Base-by-base conservation (phyloP, 2,797 vertebrate genomes). In the Champsocephalus esox region DNA sequence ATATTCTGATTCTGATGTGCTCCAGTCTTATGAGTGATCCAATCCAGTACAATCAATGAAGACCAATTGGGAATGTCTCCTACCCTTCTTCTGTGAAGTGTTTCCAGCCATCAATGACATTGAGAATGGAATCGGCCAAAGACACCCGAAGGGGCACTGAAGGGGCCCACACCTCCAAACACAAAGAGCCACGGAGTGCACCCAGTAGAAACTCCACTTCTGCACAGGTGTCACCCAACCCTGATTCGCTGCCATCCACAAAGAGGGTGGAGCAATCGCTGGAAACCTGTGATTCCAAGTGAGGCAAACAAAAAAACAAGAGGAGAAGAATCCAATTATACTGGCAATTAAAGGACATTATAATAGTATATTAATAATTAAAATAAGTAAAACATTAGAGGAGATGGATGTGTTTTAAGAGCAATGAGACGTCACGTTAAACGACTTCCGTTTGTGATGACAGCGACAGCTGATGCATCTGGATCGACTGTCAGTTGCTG, bases 181-280 rank as follows among this genome's bases (percentile, higher is more conserved):
- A 94, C 60, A 94, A 75, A 12, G 93, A 88, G 8, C 91, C 86
- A 28, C 73, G 83, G 65, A 94, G 85, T 11, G 14, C 56, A 41
- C 94, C 94, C 56, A 95, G 73, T 1, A 54, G 72, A 77, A 94
- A 95, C 79, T 93, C 88, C 82, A 95, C 92, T 63, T 60, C 73
- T 12, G 83, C 93, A 79, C 93, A 94, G 12, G 87, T 91, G 80
- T 85, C 89, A 9, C 94, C 94, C 66, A 88, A 14, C 2, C 91
- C 93, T 1, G 94, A 95, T 83, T 95, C 94, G 3, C 92, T 94
- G 58, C 94, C 94, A 1, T 95, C 94, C 48, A 95, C 94, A 67
- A 91, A 95, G 76, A 93, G 24, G 16, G 75, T 49, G 34, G 94
- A 91, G 80, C 94, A 95, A 65, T 94, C 89, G 21, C 81, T 84